Conservation (phyloP, 2,888 invertebrate species). For the Andricus quercusramuli region DNA sequence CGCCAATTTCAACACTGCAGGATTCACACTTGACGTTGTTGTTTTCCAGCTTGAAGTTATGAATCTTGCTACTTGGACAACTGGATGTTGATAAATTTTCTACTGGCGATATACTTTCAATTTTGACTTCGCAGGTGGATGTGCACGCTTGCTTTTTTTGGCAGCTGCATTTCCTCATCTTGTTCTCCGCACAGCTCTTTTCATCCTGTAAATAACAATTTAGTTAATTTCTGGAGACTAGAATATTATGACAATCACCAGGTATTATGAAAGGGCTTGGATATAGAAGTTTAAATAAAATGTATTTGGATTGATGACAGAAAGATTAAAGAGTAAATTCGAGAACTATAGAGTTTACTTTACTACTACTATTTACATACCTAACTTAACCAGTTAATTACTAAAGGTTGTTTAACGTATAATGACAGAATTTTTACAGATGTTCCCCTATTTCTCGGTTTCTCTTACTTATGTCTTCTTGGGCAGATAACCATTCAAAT, state of each 20-base stretch:
- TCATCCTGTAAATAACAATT: conserved; percentile 64
- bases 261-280: not conserved
- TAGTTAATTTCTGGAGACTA: not conserved
- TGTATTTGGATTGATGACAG: too few relatives aligned
- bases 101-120: conserved; percentile 72
- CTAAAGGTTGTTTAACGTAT: too few relatives aligned
- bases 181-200: conserved; percentile 66
- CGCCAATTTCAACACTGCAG: conserved; percentile 70
- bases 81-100: conserved; percentile 64
- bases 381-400: too few relatives aligned
- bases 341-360: too few relatives aligned
- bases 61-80: conserved; percentile 61
- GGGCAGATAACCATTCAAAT: too few relatives aligned
- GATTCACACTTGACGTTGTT: conserved; percentile 77
- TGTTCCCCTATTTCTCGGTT: too few relatives aligned
- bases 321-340: too few relatives aligned
- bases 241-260: not conserved
- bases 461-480: too few relatives aligned
- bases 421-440: too few relatives aligned
- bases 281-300: too few relatives aligned
- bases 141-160: conserved; percentile 72
- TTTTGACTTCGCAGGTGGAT: conserved; percentile 74
- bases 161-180: conserved; percentile 70
- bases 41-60: conserved; percentile 73
- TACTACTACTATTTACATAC: too few relatives aligned